Base-by-base conservation (phyloP, 1,140 invertebrate genomes). In the Bursaphelenchus mucronatus region DNA sequence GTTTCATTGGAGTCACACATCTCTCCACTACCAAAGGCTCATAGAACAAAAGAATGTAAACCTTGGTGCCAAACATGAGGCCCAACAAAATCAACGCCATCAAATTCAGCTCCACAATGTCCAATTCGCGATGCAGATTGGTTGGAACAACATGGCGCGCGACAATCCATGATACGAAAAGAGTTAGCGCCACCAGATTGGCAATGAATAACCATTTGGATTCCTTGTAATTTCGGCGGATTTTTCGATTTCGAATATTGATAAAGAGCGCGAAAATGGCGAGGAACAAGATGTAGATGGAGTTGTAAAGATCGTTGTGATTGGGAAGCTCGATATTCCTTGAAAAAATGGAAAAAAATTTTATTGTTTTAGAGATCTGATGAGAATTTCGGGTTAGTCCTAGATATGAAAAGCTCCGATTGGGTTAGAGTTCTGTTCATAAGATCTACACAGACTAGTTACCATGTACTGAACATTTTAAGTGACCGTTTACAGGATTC, bases 211-310 rank as follows among this genome's bases (percentile, higher is more conserved):
- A 54, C 76, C 76, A 79, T 57, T 81, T 81, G 17, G 76, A 76
- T 55, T 79, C 76, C 63, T 79, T 81, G 52, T 79, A 79, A 46
- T 79, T 79, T 19, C 77, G 59, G 49, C 76, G 79, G 66, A 79
- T 81, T 45, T 78, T 75, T 45, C 79, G 52, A 46, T 81, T 79
- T 49, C 59, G 49, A 17, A 55, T 63, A 51, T 65, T 76, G 52
- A 81, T 54, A 40, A 79, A 76, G 44, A 81, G 66, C n/a, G 77
- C 71, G 49, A 81, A 46, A 6, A 79, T 47, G 3, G 81, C 69
- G 0, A 79, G 73, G 30, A 79, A 58, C 54, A 78, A 51, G 4
- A 75, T 79, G 67, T 79, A 79, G 50, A 59, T 61, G 52, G 76
- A 69, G 17, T 69, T 52, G 19, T 61, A 71, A 11, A 62, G 21